A percentile compares a stretch with the other conserved stretches of the same genome.
Conservation (phyloP, 2,888 invertebrate species). For the Meta bourneti region DNA sequence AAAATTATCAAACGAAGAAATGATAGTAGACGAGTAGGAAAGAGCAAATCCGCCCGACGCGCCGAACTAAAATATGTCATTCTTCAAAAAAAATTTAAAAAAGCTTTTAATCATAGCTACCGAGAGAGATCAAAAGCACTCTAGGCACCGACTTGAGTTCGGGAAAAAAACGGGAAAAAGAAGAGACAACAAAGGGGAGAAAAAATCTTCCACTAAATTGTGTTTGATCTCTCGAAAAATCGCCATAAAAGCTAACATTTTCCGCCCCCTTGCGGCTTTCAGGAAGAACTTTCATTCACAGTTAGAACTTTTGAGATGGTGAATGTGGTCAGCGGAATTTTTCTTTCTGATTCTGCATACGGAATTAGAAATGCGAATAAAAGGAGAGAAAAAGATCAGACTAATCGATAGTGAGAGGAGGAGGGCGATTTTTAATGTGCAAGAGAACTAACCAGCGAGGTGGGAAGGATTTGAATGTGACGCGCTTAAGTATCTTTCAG, state of each 20-base stretch:
- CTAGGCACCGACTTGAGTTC: constrained; percentile 25
- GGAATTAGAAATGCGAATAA: background rate
- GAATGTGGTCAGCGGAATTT: constrained; percentile 37
- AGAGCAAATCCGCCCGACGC: constrained; percentile 24
- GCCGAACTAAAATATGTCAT: constrained; percentile 53
- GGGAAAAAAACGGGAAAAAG: constrained; percentile 38
- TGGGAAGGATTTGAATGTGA: background rate
- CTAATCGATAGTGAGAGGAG: background rate
- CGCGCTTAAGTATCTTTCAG: background rate
- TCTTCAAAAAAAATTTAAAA: constrained; percentile 23
- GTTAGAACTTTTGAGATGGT: constrained; percentile 1
- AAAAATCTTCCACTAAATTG: constrained; percentile 39
- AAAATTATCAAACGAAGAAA: constrained; percentile 23
- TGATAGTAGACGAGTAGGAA: constrained; percentile 1
- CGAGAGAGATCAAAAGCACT: constrained; percentile 48
- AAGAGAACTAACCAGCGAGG: background rate
- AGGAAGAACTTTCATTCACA: constrained; percentile 27
- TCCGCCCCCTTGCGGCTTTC: constrained; percentile 14
- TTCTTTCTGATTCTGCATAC: constrained; percentile 7
- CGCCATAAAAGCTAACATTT: constrained; percentile 28
- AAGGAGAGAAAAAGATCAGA: background rate
- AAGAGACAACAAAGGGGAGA: background rate
- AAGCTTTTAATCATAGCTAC: constrained; percentile 52
- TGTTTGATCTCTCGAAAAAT: constrained; percentile 50
- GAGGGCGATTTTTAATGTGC: background rate